phyloP scores from a whole-genome alignment of 2,797 vertebrate genomes.

The Sebastes goodei region DNA sequence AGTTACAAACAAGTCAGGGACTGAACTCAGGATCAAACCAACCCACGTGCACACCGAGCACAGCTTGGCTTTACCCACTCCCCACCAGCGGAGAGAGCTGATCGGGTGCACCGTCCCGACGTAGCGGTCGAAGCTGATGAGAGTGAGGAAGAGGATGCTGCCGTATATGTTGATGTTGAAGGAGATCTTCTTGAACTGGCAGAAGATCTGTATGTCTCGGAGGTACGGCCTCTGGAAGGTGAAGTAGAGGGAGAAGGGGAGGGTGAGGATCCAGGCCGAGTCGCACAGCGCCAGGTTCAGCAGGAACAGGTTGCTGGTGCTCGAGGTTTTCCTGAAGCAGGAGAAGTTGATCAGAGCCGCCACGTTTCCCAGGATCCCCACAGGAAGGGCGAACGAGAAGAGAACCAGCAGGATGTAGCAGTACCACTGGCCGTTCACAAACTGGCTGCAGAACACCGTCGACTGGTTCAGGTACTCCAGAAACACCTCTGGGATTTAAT shows the following conservation, averaged over 20 bases:
- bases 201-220: constrained; percentile 65
- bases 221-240: constrained; percentile 59
- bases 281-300: constrained; percentile 85
- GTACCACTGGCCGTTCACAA: constrained; percentile 75
- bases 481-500: constrained; percentile 28
- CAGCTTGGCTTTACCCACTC: constrained; percentile 76
- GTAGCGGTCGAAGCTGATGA: constrained; percentile 86
- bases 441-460: constrained; percentile 71
- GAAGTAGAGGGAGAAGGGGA: constrained; percentile 82
- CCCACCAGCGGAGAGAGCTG: constrained; percentile 83
- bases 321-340: constrained; percentile 73
- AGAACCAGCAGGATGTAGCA: constrained; percentile 81
- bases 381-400: constrained; percentile 72
- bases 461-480: constrained; percentile 66
- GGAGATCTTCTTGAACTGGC: constrained; percentile 79
- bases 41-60: constrained; percentile 78
- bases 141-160: constrained; percentile 85
- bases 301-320: constrained; percentile 79
- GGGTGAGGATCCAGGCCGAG: constrained; percentile 82
- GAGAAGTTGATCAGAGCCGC: constrained; percentile 77
- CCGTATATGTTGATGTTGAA: constrained; percentile 86
- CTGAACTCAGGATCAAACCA: constrained; percentile 59
- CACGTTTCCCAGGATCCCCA: constrained; percentile 84
- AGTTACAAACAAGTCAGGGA: constrained; percentile 77
- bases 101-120: constrained; percentile 83